Conservation (phyloP, 1,140 invertebrate species). For the Nixonia krombeini region DNA sequence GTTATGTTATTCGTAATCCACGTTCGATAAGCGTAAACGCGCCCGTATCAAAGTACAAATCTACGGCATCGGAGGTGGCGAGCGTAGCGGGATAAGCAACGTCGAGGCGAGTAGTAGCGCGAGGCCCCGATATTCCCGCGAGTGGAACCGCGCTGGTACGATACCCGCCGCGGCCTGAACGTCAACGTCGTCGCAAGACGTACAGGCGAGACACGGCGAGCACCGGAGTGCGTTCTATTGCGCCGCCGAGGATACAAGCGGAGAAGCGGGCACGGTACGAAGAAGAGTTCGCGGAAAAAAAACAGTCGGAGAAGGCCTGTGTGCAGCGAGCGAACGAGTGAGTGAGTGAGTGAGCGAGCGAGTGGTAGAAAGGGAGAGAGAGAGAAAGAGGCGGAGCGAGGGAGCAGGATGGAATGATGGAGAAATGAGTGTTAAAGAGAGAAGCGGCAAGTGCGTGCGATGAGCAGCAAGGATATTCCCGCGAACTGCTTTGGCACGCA, state of each 20-base stretch:
- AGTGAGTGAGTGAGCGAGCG: slow-evolving; percentile 13
- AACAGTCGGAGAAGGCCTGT: background rate
- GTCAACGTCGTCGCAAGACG: slow-evolving; percentile 2
- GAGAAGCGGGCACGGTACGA: slow-evolving; percentile 58
- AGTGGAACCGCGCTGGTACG: slow-evolving; percentile 9
- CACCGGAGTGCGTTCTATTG: slow-evolving; percentile 35
- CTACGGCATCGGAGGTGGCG: background rate
- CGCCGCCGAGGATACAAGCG: slow-evolving; percentile 46
- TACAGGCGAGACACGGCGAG: slow-evolving; percentile 29
- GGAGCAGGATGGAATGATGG: too few relatives aligned
- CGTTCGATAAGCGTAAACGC: slow-evolving; percentile 61
- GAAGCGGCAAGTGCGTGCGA: slow-evolving; percentile 22
- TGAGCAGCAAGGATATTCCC: slow-evolving; percentile 9
- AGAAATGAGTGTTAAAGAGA: too few relatives aligned
- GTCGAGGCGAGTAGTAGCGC: slow-evolving; percentile 4
- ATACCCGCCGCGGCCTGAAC: background rate
- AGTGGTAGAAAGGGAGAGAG: slow-evolving; percentile 16
- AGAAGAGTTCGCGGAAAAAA: slow-evolving; percentile 15
- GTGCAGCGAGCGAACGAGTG: slow-evolving; percentile 2
- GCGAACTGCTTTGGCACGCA: slow-evolving; percentile 11
- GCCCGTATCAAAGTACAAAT: slow-evolving; percentile 8
- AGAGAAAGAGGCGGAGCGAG: slow-evolving; percentile 28
- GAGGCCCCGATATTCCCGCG: slow-evolving; percentile 4
- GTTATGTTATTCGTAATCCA: slow-evolving; percentile 59
- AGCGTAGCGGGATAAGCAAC: background rate